These are phyloP conservation scores for chimpanzee (Pan troglodytes) DNA, from an alignment of 2,113 vertebrate genomes.

Conservation along the genomic window DNA sequence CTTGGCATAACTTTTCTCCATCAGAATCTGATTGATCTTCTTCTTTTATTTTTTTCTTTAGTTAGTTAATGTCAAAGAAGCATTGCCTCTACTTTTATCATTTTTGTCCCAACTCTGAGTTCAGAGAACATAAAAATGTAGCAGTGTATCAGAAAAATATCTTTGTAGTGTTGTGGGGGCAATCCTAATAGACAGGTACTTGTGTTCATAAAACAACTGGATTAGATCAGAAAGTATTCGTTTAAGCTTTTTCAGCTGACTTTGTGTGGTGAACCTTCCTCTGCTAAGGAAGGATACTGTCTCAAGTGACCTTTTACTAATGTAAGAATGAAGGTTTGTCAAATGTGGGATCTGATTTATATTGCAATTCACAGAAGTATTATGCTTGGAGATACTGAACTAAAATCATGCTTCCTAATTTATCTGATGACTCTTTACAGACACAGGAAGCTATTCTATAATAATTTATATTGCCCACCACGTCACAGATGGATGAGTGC, in stretches of 20 bases:
- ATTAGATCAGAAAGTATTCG: neutral
- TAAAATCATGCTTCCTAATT: neutral
- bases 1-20: constrained; percentile 41
- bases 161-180: neutral
- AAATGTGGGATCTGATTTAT: neutral
- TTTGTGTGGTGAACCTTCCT: neutral
- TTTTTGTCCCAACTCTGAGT: neutral
- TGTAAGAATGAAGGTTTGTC: neutral
- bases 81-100: neutral
- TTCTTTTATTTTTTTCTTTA: neutral
- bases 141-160: neutral
- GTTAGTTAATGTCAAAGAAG: constrained; percentile 49
- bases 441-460: neutral
- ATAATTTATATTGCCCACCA: neutral
- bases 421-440: neutral
- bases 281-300: neutral
- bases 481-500: neutral
- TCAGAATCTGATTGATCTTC: constrained; percentile 40
- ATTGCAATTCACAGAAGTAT: neutral
- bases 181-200: neutral
- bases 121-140: neutral
- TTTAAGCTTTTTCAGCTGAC: neutral
- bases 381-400: neutral
- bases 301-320: neutral
- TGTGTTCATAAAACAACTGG: neutral